Evolutionary conservation across 2,888 invertebrate species (phyloP).

Genomic region (Shargacucullia verbasci): DNA sequence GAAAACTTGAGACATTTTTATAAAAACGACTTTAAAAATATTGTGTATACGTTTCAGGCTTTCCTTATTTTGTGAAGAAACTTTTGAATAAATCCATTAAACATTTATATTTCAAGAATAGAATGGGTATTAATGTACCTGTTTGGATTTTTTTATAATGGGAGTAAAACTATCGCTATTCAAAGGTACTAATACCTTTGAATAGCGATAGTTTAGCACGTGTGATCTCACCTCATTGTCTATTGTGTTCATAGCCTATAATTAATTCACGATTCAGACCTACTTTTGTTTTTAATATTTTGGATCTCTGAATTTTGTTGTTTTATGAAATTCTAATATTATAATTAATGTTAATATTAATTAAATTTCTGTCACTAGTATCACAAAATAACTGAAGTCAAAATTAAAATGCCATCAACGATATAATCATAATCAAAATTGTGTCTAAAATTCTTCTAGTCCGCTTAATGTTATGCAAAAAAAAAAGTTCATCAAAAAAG

Average conservation of each 20-base stretch:
- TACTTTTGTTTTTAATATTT: too few species aligned
- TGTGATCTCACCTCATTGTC: neutral
- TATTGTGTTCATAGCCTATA: too few species aligned
- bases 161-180: too few species aligned
- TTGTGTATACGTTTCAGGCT: slow-evolving; percentile 15
- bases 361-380: too few species aligned
- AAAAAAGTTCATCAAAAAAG: slow-evolving; percentile 20
- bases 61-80: slow-evolving; percentile 17
- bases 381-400: too few species aligned
- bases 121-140: slow-evolving; percentile 6
- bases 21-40: slow-evolving; percentile 8
- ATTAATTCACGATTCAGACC: too few species aligned
- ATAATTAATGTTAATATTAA: too few species aligned
- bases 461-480: neutral
- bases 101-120: slow-evolving; percentile 4
- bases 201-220: slow-evolving; percentile 13
- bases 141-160: slow-evolving; percentile 4
- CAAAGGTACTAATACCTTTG: slow-evolving; percentile 17
- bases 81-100: slow-evolving; percentile 28
- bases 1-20: slow-evolving; percentile 14
- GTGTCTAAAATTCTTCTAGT: too few species aligned
- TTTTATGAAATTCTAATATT: too few species aligned
- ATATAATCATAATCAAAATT: too few species aligned
- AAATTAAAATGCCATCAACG: too few species aligned
- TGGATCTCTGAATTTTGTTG: too few species aligned